Conservation (phyloP, 2,888 invertebrate genomes). For the Callimorpha dominula region DNA sequence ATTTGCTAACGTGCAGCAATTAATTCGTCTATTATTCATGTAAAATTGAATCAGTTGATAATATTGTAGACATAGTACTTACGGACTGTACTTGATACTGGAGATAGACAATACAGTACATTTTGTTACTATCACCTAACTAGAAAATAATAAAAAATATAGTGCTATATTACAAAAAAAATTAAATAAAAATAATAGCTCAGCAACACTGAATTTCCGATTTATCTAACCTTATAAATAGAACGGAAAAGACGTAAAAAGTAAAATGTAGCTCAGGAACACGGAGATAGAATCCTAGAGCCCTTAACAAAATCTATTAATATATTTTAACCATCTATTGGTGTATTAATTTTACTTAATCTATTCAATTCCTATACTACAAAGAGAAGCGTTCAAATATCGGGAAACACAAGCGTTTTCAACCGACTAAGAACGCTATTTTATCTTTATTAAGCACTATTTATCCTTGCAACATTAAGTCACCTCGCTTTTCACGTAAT, state of each 20-base stretch:
- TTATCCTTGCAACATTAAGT: slow-evolving; percentile 61
- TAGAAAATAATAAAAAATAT: slow-evolving; percentile 78
- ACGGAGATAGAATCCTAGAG: slow-evolving; percentile 76
- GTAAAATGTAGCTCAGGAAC: slow-evolving; percentile 73
- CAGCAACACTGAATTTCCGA: slow-evolving; percentile 72
- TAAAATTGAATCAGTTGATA: slow-evolving; percentile 57
- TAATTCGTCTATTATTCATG: slow-evolving; percentile 49
- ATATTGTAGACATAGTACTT: slow-evolving; percentile 58
- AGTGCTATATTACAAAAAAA: slow-evolving; percentile 77
- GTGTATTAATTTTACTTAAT: slow-evolving; percentile 81
- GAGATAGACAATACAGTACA: slow-evolving; percentile 58
- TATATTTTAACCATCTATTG: slow-evolving; percentile 73
- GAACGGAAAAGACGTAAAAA: slow-evolving; percentile 53
- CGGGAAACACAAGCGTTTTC: slow-evolving; percentile 39
- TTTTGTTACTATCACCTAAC: slow-evolving; percentile 69
- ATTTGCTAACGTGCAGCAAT: slow-evolving; percentile 52
- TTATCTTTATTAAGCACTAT: slow-evolving; percentile 61
- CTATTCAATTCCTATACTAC: slow-evolving; percentile 85
- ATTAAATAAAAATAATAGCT: slow-evolving; percentile 77
- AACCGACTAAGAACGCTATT: slow-evolving; percentile 48
- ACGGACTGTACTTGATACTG: slow-evolving; percentile 65
- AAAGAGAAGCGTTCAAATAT: slow-evolving; percentile 64
- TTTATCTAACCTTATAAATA: slow-evolving; percentile 66
- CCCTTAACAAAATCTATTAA: slow-evolving; percentile 76
- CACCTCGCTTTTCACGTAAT: slow-evolving; percentile 55